A percentile compares a stretch with the other conserved stretches of the same genome.
These are phyloP conservation scores for Pseudolaguvia tuberculata DNA, from an alignment of 2,113 vertebrate species.

Conservation along the genomic window DNA sequence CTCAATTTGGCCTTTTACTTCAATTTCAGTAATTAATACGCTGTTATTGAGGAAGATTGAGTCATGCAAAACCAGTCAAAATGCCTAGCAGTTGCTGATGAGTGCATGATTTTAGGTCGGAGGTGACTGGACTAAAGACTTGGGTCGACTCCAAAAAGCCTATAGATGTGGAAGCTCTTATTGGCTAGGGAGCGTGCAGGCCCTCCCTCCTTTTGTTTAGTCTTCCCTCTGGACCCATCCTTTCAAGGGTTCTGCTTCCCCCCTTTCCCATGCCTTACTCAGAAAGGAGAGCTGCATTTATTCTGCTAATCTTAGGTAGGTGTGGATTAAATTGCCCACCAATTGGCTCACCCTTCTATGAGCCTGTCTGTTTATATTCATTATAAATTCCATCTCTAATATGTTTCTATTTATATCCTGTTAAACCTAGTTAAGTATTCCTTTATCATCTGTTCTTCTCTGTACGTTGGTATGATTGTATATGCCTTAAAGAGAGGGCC, in stretches of 20 bases:
- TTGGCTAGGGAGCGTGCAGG: slow-evolving; percentile 10
- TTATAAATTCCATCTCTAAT: no score
- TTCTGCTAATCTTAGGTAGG: background rate
- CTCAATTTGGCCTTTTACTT: background rate
- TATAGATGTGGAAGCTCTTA: slow-evolving; percentile 21
- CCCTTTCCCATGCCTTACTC: slow-evolving; percentile 25
- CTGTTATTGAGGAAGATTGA: background rate
- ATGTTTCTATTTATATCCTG: no score
- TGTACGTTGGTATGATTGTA: no score
- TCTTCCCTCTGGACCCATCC: slow-evolving; percentile 17
- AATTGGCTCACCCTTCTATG: no score
- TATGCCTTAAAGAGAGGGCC: no score
- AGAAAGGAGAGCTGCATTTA: slow-evolving; percentile 5
- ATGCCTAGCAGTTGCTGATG: slow-evolving; percentile 16
- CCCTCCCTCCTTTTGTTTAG: slow-evolving; percentile 24
- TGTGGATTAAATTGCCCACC: background rate
- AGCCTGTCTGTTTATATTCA: no score
- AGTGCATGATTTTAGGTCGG: slow-evolving; percentile 27
- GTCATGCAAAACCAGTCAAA: slow-evolving; percentile 5
- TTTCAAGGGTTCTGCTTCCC: background rate
- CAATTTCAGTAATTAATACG: background rate
- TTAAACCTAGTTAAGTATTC: no score
- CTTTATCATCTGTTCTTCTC: no score
- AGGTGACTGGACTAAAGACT: slow-evolving; percentile 30
- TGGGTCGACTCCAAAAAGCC: slow-evolving; percentile 23